Evolutionary conservation across 2,888 invertebrate genomes (phyloP).

Genomic region (Amblyjoppa proteus): DNA sequence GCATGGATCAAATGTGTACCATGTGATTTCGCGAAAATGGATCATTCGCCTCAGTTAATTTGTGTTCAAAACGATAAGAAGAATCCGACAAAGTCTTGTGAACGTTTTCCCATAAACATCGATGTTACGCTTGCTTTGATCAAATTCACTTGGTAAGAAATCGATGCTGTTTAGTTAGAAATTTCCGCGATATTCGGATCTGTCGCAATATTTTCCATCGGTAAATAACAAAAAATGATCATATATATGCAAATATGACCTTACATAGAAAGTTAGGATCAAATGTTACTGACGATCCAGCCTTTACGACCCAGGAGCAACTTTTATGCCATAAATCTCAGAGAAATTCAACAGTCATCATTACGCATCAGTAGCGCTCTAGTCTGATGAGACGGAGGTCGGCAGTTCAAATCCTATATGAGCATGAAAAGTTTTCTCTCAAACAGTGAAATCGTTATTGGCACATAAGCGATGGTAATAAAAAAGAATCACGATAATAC

Average conservation of each 20-base stretch:
- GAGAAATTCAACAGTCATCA: not conserved
- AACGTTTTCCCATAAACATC: too few species aligned
- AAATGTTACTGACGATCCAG: not conserved
- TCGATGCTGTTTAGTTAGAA: not conserved
- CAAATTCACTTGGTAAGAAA: not conserved
- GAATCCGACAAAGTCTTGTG: too few species aligned
- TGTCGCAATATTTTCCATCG: not conserved
- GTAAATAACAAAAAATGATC: not conserved
- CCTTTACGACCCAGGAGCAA: not conserved
- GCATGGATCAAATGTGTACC: not conserved
- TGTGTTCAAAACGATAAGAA: too few species aligned
- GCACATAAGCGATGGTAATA: not conserved
- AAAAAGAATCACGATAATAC: not conserved
- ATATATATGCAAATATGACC: not conserved
- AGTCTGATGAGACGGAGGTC: not conserved
- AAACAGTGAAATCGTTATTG: not conserved
- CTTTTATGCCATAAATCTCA: not conserved
- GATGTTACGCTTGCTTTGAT: not conserved
- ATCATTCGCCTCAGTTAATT: too few species aligned
- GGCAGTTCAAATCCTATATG: not conserved
- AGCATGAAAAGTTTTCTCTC: not conserved
- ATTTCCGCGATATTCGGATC: not conserved
- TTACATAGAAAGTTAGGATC: not conserved
- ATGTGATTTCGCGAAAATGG: too few species aligned
- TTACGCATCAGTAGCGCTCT: not conserved